These are phyloP conservation scores for Battus philenor DNA, from an alignment of 1,140 invertebrate species.

Conservation along the genomic window DNA sequence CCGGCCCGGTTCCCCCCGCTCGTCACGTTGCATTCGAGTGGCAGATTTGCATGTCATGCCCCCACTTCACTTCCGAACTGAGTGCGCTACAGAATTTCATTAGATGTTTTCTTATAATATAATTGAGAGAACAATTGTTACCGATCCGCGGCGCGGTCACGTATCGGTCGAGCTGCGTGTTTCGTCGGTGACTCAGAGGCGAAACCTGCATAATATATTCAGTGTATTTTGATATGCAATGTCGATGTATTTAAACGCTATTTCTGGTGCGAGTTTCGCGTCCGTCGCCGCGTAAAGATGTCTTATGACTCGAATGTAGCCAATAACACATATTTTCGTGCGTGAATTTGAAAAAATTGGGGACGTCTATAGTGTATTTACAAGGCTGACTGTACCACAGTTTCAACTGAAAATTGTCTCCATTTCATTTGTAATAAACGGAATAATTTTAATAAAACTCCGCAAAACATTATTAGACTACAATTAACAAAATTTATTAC, in stretches of 20 bases:
- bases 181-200: slow-evolving; percentile 3
- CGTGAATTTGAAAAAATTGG: no score
- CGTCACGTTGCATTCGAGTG: slow-evolving; percentile 59
- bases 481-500: no score
- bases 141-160: not conserved
- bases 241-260: slow-evolving; percentile 11
- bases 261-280: slow-evolving; percentile 5
- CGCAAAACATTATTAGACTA: no score
- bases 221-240: slow-evolving; percentile 10
- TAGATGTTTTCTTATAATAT: no score
- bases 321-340: no score
- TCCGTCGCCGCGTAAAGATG: not conserved
- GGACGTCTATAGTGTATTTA: no score
- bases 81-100: slow-evolving; percentile 12
- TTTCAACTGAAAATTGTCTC: no score
- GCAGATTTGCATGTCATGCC: slow-evolving; percentile 54
- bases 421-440: no score
- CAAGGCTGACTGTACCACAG: no score
- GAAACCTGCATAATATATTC: slow-evolving; percentile 12
- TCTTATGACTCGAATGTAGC: no score
- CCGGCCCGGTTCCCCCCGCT: slow-evolving; percentile 39
- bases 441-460: no score
- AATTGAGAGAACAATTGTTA: no score
- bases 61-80: slow-evolving; percentile 25
- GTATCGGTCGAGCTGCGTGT: slow-evolving; percentile 4